Evolutionary conservation across 2,113 vertebrate genomes (phyloP).

Genomic region (Philantomba maxwellii): DNA sequence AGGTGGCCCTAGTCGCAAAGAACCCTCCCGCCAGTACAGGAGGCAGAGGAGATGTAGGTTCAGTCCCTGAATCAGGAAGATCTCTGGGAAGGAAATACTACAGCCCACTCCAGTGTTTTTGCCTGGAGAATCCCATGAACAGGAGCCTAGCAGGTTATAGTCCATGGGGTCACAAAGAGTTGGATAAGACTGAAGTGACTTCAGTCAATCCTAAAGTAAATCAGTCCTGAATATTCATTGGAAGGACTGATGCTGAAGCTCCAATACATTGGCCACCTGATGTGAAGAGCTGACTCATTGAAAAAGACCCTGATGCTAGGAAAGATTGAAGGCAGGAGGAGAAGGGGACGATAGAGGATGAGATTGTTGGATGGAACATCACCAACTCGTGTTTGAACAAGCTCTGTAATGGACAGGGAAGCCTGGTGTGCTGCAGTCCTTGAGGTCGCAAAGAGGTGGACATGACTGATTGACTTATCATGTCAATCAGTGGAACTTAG

Average conservation of each 20-base stretch:
- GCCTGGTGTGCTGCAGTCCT: neutral
- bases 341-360: neutral
- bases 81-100: neutral
- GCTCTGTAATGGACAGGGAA: neutral
- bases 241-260: neutral
- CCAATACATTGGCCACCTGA: neutral
- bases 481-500: neutral
- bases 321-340: neutral
- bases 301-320: neutral
- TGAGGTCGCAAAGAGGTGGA: accelerated
- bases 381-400: neutral
- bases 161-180: neutral
- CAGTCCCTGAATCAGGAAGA: neutral
- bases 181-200: neutral
- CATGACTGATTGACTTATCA: neutral
- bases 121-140: neutral
- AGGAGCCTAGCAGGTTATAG: neutral
- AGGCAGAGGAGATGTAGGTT: neutral
- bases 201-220: neutral
- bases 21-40: neutral
- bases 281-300: neutral
- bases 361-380: neutral
- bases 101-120: neutral
- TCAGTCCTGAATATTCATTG: neutral
- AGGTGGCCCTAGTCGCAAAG: neutral